phyloP scores from a whole-genome alignment of 2,113 vertebrate species.

The Promerops cafer region DNA sequence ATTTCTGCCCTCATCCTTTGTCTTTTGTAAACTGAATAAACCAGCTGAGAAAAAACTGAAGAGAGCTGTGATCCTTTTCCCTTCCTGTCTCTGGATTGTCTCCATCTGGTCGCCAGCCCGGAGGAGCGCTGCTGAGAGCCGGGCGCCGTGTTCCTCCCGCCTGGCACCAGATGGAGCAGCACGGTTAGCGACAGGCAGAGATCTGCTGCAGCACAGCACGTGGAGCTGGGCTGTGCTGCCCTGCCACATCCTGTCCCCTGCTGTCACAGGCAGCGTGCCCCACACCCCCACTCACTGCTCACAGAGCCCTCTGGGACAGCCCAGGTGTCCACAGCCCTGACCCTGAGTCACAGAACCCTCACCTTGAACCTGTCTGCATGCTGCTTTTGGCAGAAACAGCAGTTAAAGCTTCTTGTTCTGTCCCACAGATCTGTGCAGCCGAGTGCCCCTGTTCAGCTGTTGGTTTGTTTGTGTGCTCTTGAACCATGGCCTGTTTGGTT shows the following conservation, averaged over 20 bases:
- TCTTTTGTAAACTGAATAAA: slow-evolving; percentile 23
- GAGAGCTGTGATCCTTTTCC: not conserved
- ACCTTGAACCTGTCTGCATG: not conserved
- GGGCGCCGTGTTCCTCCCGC: not conserved
- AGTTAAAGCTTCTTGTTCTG: not conserved
- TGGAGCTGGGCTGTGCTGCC: not conserved
- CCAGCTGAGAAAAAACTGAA: not conserved
- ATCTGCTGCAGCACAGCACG: not conserved
- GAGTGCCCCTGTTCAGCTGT: no score
- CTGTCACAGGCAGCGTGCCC: rapidly evolving
- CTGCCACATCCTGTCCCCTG: not conserved
- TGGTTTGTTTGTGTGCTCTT: not conserved
- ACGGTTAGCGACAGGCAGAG: not conserved
- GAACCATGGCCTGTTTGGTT: not conserved
- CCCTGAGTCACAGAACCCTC: rapidly evolving
- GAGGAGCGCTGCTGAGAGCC: not conserved
- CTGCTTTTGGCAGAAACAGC: not conserved
- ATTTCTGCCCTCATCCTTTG: not conserved
- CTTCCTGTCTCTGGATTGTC: not conserved
- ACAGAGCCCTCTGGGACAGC: rapidly evolving
- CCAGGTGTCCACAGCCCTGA: not conserved
- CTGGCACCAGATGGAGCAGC: not conserved
- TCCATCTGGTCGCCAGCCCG: not conserved
- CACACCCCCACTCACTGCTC: rapidly evolving
- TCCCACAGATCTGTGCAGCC: rapidly evolving